phyloP scores from a whole-genome alignment of 2,888 invertebrate species.

The Xylota sylvarum region DNA sequence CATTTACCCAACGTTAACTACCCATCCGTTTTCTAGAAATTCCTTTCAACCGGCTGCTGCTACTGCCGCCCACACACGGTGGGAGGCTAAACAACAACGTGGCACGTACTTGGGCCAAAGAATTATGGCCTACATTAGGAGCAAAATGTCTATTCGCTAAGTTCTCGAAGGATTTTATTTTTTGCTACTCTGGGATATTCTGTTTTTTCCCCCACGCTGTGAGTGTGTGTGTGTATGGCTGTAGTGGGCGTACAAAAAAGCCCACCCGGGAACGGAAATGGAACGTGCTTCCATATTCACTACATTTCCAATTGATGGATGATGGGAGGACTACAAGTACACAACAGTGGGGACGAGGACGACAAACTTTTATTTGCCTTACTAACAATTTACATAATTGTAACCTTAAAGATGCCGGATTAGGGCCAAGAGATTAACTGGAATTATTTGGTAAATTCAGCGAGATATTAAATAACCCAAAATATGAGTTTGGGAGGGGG shows the following conservation, averaged over 20 bases:
- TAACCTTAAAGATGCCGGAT: conserved; percentile 45
- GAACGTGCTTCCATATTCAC: conserved; percentile 66
- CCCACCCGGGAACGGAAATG: conserved; percentile 45
- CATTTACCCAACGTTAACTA: conserved; percentile 35
- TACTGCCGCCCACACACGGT: conserved; percentile 21
- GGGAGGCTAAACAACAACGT: conserved; percentile 28
- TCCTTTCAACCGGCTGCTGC: conserved; percentile 17
- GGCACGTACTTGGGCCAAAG: conserved; percentile 58
- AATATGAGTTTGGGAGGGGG: background rate
- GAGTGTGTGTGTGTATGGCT: background rate
- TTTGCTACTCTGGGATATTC: background rate
- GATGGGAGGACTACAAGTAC: background rate
- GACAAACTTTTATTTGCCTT: conserved; percentile 60
- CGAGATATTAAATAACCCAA: conserved; percentile 49
- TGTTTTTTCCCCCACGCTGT: background rate
- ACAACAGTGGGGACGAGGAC: conserved; percentile 22
- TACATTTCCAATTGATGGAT: conserved; percentile 54
- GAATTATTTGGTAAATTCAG: conserved; percentile 46
- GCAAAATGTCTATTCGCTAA: conserved; percentile 54
- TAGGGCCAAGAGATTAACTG: conserved; percentile 38
- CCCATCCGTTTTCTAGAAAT: conserved; percentile 19
- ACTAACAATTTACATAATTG: conserved; percentile 65
- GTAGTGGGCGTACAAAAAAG: conserved; percentile 11
- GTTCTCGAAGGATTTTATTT: conserved; percentile 33
- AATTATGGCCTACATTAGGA: conserved; percentile 64